A percentile compares a stretch with the other conserved stretches of the same genome.
phyloP scores from a whole-genome alignment of 2,888 invertebrate species.

The Lottia scabra region DNA sequence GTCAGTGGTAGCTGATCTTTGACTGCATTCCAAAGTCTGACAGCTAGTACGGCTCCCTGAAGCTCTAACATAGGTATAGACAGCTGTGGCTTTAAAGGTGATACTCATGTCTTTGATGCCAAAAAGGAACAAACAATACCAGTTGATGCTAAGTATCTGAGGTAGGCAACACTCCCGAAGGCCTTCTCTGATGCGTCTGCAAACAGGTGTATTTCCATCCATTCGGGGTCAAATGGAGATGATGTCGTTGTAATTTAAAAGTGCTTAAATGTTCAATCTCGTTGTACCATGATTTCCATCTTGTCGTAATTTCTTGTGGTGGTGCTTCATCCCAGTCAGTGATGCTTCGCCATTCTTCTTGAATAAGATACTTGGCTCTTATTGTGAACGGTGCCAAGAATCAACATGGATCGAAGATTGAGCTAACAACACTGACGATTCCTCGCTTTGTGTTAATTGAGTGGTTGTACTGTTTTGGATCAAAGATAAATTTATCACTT shows the following conservation, averaged over 20 bases:
- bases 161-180: neutral
- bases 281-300: neutral
- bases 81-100: neutral
- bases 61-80: constrained; percentile 4
- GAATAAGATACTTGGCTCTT: constrained; percentile 1
- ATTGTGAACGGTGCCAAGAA: constrained; percentile 8
- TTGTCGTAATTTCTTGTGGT: neutral
- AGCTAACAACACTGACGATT: neutral
- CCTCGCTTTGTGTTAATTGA: neutral
- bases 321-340: constrained; percentile 12
- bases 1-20: neutral
- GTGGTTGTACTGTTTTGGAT: neutral
- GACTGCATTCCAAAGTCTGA: neutral
- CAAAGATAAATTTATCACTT: neutral
- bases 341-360: neutral
- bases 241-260: constrained; percentile 1
- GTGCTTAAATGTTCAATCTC: neutral
- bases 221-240: neutral
- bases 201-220: constrained; percentile 7
- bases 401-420: constrained; percentile 12
- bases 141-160: neutral
- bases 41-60: constrained; percentile 8
- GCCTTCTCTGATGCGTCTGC: constrained; percentile 8
- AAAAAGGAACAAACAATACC: constrained; percentile 1
- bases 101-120: constrained; percentile 6